Conservation (phyloP, 2,888 invertebrate genomes). For the Cerceris ruficornis region DNA sequence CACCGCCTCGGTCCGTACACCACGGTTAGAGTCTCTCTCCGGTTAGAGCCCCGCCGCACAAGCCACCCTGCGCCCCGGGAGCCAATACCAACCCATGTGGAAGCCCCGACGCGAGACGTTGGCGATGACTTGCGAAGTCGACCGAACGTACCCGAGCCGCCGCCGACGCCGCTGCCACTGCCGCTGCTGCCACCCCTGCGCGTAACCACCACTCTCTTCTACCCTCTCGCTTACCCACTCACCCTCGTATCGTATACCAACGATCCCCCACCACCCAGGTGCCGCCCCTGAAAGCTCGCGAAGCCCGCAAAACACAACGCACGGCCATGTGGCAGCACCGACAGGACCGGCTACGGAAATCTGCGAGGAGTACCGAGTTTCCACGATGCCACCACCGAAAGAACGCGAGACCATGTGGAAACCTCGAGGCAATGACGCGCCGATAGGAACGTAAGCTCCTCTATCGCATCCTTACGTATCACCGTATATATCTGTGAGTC, state of each 20-base stretch:
- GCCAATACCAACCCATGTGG: constrained; percentile 82
- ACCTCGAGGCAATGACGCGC: constrained; percentile 67
- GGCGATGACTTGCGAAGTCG: constrained; percentile 77
- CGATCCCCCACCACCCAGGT: constrained; percentile 57
- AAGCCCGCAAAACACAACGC: constrained; percentile 65
- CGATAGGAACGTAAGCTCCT: constrained; percentile 38
- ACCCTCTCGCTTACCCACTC: constrained; percentile 18
- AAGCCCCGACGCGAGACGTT: constrained; percentile 77
- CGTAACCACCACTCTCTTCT: constrained; percentile 44
- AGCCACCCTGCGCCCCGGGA: constrained; percentile 80
- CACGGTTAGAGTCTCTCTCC: constrained; percentile 66
- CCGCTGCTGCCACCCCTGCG: constrained; percentile 48
- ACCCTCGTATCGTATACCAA: constrained; percentile 30
- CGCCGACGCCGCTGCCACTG: constrained; percentile 57
- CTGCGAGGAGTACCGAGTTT: constrained; percentile 48
- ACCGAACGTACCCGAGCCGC: constrained; percentile 73
- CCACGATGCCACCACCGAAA: constrained; percentile 46
- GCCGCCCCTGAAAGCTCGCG: constrained; percentile 68
- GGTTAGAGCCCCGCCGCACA: constrained; percentile 76
- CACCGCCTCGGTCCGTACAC: constrained; percentile 45
- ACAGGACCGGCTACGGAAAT: constrained; percentile 65
- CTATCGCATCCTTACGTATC: not conserved
- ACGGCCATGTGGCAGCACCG: constrained; percentile 76
- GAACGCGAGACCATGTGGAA: constrained; percentile 68
- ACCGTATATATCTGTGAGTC: not conserved